Conservation (phyloP, 2,797 vertebrate genomes). For the Sebastiscus tertius region DNA sequence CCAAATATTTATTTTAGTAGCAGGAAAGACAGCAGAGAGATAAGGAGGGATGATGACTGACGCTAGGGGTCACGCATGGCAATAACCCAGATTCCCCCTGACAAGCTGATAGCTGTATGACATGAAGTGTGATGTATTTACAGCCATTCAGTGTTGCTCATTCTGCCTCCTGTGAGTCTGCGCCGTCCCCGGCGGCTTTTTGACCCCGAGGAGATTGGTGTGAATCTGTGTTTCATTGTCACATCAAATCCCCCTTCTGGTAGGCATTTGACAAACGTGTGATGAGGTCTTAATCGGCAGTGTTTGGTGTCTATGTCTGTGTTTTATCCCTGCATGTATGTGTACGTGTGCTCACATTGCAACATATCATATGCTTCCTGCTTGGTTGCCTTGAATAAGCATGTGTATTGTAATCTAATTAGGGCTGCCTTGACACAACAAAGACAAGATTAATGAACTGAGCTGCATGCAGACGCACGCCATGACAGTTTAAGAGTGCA, state of each 20-base stretch:
- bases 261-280: constrained; percentile 9
- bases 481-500: neutral
- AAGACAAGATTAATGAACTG: constrained; percentile 57
- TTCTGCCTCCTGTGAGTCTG: constrained; percentile 21
- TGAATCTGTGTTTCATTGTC: constrained; percentile 40
- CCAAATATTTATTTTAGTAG: constrained; percentile 61
- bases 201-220: constrained; percentile 13
- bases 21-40: constrained; percentile 21
- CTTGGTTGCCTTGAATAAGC: constrained; percentile 30
- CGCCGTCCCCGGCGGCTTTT: neutral
- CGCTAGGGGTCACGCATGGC: constrained; percentile 7
- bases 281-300: constrained; percentile 15
- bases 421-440: constrained; percentile 42
- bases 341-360: neutral
- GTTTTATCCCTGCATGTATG: neutral
- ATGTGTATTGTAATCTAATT: constrained; percentile 58
- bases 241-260: constrained; percentile 23
- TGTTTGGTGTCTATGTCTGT: neutral
- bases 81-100: constrained; percentile 46
- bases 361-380: constrained; percentile 29
- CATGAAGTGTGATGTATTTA: constrained; percentile 38
- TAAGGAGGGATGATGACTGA: constrained; percentile 6
- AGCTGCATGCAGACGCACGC: neutral
- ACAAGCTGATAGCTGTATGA: constrained; percentile 35
- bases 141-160: constrained; percentile 34